Conservation (phyloP, 2,113 vertebrate genomes). For the Oriolus oriolus region DNA sequence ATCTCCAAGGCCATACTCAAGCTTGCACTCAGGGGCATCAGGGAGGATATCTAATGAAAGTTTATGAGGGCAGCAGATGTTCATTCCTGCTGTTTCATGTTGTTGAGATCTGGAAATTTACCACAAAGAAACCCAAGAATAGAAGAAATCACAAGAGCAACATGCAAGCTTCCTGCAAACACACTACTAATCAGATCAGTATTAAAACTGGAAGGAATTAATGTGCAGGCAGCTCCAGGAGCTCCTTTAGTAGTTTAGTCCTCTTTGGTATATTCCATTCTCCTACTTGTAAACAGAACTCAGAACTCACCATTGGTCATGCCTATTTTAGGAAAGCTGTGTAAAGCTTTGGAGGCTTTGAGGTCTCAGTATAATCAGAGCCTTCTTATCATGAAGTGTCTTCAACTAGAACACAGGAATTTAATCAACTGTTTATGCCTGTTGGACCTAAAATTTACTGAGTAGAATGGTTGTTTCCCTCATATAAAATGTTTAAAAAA, state of each 20-base stretch:
- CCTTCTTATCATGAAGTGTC: background rate
- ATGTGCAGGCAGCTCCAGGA: background rate
- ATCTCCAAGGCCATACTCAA: background rate
- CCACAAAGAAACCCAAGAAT: background rate
- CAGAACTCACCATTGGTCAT: background rate
- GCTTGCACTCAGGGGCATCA: background rate
- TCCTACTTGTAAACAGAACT: background rate
- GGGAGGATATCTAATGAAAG: background rate
- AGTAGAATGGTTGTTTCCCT: background rate
- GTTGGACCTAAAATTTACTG: background rate
- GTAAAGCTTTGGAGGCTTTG: background rate
- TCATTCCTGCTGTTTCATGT: background rate
- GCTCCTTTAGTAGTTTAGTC: background rate
- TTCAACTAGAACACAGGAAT: background rate
- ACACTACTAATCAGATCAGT: background rate
- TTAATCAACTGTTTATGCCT: background rate
- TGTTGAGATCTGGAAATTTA: background rate
- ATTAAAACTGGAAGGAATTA: background rate
- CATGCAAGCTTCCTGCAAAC: background rate
- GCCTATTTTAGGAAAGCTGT: background rate
- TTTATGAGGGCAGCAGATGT: conserved; percentile 8
- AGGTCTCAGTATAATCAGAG: background rate
- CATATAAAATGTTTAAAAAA: background rate
- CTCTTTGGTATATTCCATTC: background rate
- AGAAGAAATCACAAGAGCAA: background rate